Base-by-base conservation (phyloP, 2,113 vertebrate genomes). In the Recurvirostra avosetta region DNA sequence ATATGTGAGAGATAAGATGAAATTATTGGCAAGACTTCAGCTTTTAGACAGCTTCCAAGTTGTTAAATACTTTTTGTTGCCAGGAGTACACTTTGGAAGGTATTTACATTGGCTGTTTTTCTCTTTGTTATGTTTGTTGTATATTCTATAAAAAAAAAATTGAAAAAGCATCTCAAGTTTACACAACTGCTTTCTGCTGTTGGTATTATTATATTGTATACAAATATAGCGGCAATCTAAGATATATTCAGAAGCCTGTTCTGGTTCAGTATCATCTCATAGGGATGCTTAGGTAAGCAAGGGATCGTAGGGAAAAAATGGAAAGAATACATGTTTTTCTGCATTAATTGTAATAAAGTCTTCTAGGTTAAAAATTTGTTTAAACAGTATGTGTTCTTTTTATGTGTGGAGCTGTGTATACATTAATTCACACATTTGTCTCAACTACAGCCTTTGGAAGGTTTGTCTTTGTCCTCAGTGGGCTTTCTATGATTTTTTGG, bases 1-100 rank as follows among this genome's bases (percentile, higher is more conserved):
- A 27, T 81, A 85, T 83, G 30, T 68, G 32, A 43, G 61, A 77
- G 59, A 63, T 52, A 88, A 78, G 43, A 93, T 56, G 34, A 84
- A 81, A 84, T 94, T 94, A 74, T 72, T 92, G 91, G 83, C 76
- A 93, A 71, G 43, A 65, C 49, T 89, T 89, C 73, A 93, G 47
- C 45, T 90, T 90, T 67, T 75, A 89, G 79, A 67, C 27, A 77
- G 19, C 53, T 93, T 96, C 32, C 27, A 81, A 84, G 62, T 52
- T 88, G 83, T 61, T 86, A 89, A 90, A 84, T n/a, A 62, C 3
- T 43, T 83, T 47, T 85, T 81, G 70, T 75, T 96, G 88, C 83
- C 65, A 94, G 49, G 76, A 92, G 23, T 67, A 81, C 61, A 61
- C 30, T 90, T 92, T 15, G 32, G 36, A 72, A 86, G 40, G 43